Evolutionary conservation across 1,140 invertebrate genomes (phyloP).

Genomic region (Lasioglossum baleicum): DNA sequence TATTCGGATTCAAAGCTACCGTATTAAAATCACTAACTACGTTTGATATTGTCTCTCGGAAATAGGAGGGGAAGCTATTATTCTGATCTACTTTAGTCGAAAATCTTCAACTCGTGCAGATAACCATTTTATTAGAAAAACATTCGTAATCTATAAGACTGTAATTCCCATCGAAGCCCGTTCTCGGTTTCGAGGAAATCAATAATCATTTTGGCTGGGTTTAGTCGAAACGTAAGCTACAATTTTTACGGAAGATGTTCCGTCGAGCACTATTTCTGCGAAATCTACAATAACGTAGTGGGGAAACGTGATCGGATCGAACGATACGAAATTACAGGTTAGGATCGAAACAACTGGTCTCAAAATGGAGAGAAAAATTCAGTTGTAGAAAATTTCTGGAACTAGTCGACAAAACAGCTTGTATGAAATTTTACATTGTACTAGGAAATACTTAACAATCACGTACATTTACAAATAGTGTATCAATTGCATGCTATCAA

Average conservation of each 20-base stretch:
- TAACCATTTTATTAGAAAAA: neutral
- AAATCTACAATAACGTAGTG: neutral
- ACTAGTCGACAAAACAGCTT: neutral
- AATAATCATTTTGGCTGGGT: neutral
- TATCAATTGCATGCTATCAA: too few species aligned
- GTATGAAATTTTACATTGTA: too few species aligned
- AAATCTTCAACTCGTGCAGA: neutral
- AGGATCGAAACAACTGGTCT: constrained; percentile 14
- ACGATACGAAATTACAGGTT: constrained; percentile 30
- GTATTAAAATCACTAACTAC: neutral
- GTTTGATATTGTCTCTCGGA: neutral
- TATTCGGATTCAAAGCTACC: constrained; percentile 13
- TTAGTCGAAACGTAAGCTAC: neutral
- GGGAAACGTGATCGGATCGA: constrained; percentile 12
- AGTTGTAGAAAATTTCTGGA: neutral
- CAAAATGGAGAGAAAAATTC: neutral
- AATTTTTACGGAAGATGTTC: neutral
- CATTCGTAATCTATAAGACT: neutral
- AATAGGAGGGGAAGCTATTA: neutral
- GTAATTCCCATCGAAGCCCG: neutral
- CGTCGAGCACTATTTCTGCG: neutral
- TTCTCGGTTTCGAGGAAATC: neutral
- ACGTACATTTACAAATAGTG: too few species aligned
- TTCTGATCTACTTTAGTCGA: neutral
- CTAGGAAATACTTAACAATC: too few species aligned